A percentile compares a stretch with the other conserved stretches of the same genome.
phyloP scores from a whole-genome alignment of 2,888 invertebrate genomes.

The Drosophila meridiana region DNA sequence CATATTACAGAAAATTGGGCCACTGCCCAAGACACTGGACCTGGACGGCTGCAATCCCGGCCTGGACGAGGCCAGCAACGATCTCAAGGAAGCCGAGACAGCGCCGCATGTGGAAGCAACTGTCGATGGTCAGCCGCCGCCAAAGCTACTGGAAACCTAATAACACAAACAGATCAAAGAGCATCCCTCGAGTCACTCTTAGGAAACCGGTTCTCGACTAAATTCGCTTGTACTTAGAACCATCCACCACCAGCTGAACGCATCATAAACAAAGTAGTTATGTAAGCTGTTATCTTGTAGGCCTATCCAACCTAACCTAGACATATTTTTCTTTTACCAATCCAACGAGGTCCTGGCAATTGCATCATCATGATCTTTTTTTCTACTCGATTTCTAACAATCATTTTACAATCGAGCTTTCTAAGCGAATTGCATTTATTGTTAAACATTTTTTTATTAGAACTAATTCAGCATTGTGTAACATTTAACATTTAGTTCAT shows the following conservation, averaged over 20 bases:
- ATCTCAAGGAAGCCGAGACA: conserved; percentile 41
- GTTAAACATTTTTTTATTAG: conserved; percentile 33
- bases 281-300: conserved; percentile 46
- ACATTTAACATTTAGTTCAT: conserved; percentile 34
- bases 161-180: background rate
- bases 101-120: background rate
- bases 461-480: conserved; percentile 34
- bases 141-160: conserved; percentile 39
- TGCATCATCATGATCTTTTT: background rate
- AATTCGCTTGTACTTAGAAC: conserved; percentile 34
- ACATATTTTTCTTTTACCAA: conserved; percentile 12
- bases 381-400: background rate
- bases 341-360: conserved; percentile 32
- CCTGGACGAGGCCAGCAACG: conserved; percentile 39
- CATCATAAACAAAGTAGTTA: conserved; percentile 34
- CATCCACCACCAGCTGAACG: conserved; percentile 38
- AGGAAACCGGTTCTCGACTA: conserved; percentile 12
- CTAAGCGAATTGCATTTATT: conserved; percentile 59
- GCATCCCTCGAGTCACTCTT: conserved; percentile 12
- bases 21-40: conserved; percentile 65
- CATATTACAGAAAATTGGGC: conserved; percentile 64
- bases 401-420: conserved; percentile 19
- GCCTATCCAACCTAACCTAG: conserved; percentile 14
- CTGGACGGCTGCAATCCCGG: conserved; percentile 45
- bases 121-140: conserved; percentile 11